Evolutionary conservation across 2,113 vertebrate species (phyloP).

Genomic region (Zosterops hypoxanthus): DNA sequence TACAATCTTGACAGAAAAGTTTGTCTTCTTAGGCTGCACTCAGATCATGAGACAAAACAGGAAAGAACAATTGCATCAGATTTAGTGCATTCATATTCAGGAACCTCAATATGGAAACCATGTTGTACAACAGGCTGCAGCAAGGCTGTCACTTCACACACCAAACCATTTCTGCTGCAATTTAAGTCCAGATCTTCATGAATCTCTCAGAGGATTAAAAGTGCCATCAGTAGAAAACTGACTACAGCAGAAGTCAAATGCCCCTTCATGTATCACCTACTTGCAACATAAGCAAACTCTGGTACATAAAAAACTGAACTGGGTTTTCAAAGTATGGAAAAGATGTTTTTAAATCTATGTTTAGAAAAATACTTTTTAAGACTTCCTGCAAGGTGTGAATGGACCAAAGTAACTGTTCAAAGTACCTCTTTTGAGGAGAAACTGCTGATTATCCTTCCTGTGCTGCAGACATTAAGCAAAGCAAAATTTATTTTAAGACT

Average conservation of each 20-base stretch:
- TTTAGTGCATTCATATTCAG: background rate
- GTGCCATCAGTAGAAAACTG: background rate
- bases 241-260: background rate
- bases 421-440: background rate
- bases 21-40: conserved; percentile 73
- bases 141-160: background rate
- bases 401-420: background rate
- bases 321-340: background rate
- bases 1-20: conserved; percentile 61
- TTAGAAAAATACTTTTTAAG: background rate
- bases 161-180: background rate
- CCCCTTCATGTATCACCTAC: background rate
- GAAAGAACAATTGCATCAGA: background rate
- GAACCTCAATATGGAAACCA: background rate
- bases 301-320: background rate
- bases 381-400: background rate
- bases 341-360: background rate
- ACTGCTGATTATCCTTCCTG: background rate
- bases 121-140: background rate
- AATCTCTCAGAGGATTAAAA: background rate
- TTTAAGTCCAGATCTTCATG: background rate
- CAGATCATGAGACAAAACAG: background rate
- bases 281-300: background rate
- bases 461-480: background rate
- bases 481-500: background rate